Conservation (phyloP, 2,113 vertebrate genomes). For the Nematolebias whitei region DNA sequence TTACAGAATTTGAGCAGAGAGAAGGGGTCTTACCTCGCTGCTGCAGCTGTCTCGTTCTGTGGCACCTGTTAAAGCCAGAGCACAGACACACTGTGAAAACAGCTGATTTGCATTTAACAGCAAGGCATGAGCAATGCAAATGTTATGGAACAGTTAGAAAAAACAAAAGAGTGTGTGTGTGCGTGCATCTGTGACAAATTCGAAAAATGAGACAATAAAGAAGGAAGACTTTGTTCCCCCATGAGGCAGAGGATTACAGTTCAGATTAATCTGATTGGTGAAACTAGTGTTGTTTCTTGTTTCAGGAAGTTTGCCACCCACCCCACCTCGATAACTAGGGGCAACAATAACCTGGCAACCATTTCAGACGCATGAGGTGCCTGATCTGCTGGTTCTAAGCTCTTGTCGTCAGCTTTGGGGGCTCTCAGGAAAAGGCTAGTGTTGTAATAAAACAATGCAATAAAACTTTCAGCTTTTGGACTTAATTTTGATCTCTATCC, state of each 20-base stretch:
- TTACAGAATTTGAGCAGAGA: not conserved
- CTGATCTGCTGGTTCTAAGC: conserved; percentile 75
- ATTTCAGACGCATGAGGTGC: conserved; percentile 66
- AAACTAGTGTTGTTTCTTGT: conserved; percentile 41
- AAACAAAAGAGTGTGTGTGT: conserved; percentile 23
- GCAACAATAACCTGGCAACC: conserved; percentile 90
- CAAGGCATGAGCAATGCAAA: conserved; percentile 76
- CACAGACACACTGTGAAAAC: conserved; percentile 58
- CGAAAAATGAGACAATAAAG: conserved; percentile 23
- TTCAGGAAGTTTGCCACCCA: conserved; percentile 66
- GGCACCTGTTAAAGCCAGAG: conserved; percentile 72
- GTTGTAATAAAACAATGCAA: conserved; percentile 2
- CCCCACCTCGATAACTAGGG: conserved; percentile 74
- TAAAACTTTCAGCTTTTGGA: not conserved
- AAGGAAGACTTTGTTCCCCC: conserved; percentile 8
- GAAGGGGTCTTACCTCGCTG: conserved; percentile 64
- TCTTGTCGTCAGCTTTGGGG: conserved; percentile 41
- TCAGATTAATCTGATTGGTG: conserved; percentile 52
- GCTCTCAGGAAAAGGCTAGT: conserved; percentile 18
- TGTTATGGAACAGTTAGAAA: conserved; percentile 41
- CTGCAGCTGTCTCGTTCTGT: conserved; percentile 44
- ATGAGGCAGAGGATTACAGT: conserved; percentile 31
- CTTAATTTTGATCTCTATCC: too few species aligned
- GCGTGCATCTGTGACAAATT: conserved; percentile 34
- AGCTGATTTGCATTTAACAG: conserved; percentile 73